Evolutionary conservation across 2,888 invertebrate species (phyloP).

Genomic region (Nemurella pictetii): DNA sequence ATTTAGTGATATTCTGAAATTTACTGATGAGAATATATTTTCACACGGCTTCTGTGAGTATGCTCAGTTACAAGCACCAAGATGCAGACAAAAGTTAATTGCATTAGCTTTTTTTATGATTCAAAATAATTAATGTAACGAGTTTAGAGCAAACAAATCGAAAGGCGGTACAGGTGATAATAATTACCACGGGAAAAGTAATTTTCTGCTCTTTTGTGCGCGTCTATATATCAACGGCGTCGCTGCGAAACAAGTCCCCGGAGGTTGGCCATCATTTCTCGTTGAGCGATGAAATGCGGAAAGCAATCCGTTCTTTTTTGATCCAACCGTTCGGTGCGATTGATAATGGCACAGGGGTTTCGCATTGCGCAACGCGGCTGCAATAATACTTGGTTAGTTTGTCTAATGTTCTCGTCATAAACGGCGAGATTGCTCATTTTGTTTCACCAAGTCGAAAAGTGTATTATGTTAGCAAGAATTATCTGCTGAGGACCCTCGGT

Average conservation of each 20-base stretch:
- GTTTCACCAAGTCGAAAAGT: constrained; percentile 1
- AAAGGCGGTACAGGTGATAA: background rate
- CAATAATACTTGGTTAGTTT: background rate
- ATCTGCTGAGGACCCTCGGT: constrained; percentile 14
- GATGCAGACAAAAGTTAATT: background rate
- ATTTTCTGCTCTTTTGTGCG: background rate
- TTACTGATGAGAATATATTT: no score
- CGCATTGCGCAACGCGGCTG: background rate
- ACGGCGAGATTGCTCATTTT: background rate
- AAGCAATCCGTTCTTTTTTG: background rate
- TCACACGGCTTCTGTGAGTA: background rate
- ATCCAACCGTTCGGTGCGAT: background rate
- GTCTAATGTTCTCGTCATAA: background rate
- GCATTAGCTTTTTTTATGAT: background rate
- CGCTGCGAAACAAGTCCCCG: background rate
- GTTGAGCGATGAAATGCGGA: background rate
- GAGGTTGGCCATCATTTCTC: background rate
- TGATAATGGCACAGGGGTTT: background rate
- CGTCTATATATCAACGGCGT: background rate
- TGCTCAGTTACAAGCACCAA: background rate
- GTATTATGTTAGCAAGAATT: constrained; percentile 14
- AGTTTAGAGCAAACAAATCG: background rate
- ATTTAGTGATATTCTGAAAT: no score
- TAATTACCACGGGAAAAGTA: background rate
- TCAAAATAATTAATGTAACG: background rate